phyloP scores from a whole-genome alignment of 1,140 invertebrate species.

The Brachionus angularis region DNA sequence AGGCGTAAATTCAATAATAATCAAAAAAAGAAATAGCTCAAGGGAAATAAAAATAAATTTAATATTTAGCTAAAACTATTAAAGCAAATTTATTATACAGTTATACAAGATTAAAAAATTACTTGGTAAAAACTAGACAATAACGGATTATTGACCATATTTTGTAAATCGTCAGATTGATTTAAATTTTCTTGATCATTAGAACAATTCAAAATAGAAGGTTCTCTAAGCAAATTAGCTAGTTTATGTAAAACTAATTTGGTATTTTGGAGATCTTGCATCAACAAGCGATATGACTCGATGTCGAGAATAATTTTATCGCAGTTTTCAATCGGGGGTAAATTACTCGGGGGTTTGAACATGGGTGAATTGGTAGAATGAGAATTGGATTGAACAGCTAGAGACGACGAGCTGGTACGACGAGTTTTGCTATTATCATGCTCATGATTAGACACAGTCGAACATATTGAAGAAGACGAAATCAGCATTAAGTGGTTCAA shows the following conservation, averaged over 20 bases:
- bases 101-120: neutral
- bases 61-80: too few relatives aligned
- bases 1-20: too few relatives aligned
- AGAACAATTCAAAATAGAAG: neutral
- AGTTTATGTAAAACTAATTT: constrained; percentile 29
- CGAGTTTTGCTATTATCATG: neutral
- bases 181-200: neutral
- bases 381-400: too few relatives aligned
- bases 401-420: neutral
- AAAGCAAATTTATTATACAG: neutral
- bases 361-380: too few relatives aligned
- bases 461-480: constrained; percentile 11
- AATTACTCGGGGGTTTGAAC: neutral
- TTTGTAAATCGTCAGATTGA: neutral
- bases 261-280: constrained; percentile 20
- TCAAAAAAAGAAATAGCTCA: too few relatives aligned
- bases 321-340: constrained; percentile 14
- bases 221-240: constrained; percentile 2
- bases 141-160: neutral
- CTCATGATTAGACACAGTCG: neutral
- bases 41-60: neutral
- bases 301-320: constrained; percentile 4
- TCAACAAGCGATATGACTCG: neutral
- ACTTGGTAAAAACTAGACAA: constrained; percentile 19
- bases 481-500: constrained; percentile 18